Percentiles rank a stretch among this genome's conserved stretches.
These are phyloP conservation scores for Reticulitermes speratus DNA, from an alignment of 1,140 invertebrate genomes.

Conservation along the genomic window DNA sequence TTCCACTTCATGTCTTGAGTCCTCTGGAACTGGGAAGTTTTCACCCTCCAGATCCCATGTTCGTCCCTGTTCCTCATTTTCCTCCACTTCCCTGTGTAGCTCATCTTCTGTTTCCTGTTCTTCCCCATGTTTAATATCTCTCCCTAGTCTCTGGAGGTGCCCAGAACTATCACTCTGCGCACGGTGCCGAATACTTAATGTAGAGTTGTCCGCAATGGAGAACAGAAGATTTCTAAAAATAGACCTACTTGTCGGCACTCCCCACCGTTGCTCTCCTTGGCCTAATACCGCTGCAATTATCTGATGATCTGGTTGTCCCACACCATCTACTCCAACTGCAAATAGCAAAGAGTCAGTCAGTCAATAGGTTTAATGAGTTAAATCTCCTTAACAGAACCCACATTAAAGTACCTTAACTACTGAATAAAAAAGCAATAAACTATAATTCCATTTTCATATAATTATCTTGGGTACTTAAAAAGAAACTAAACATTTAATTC, in stretches of 20 bases:
- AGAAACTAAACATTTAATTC: too few relatives aligned
- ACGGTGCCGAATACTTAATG: constrained; percentile 37
- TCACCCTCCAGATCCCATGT: neutral
- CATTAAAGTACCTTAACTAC: too few relatives aligned
- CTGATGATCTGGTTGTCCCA: constrained; percentile 51
- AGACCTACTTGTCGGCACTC: constrained; percentile 55
- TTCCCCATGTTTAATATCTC: neutral
- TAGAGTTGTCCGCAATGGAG: constrained; percentile 57
- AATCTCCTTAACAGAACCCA: too few relatives aligned
- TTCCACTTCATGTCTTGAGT: neutral
- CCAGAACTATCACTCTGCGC: neutral
- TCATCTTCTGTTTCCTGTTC: neutral
- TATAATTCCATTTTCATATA: too few relatives aligned
- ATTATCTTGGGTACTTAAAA: too few relatives aligned
- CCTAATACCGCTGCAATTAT: constrained; percentile 52
- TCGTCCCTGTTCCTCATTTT: neutral
- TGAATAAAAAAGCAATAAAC: too few relatives aligned
- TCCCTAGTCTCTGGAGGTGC: neutral
- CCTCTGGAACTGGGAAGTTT: neutral
- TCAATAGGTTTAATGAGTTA: too few relatives aligned
- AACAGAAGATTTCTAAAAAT: constrained; percentile 62
- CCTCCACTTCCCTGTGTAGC: neutral
- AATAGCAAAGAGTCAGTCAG: neutral
- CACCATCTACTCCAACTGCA: neutral
- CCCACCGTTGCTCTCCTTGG: constrained; percentile 58